Base-by-base conservation (phyloP, 2,888 invertebrate species). In the Sinohyriopsis cumingii region DNA sequence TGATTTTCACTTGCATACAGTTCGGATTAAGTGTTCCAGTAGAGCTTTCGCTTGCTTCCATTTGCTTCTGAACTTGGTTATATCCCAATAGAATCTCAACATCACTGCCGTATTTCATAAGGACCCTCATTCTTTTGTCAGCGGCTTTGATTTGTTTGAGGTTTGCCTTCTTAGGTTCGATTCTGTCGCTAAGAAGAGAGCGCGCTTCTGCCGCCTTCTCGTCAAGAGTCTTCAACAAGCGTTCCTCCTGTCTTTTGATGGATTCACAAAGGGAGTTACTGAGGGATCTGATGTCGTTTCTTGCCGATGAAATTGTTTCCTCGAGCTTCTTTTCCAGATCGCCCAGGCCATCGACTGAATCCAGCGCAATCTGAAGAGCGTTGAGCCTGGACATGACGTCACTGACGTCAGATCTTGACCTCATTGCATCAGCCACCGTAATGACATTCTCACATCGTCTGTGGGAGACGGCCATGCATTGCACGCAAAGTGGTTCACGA, bases 71-170 rank as follows among this genome's bases (percentile, higher is more conserved):
- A 4, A 81, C 69, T 67, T 80, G 79, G 59, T 79, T 77, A 24
- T 78, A 79, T 0, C 78, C 79, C 65, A 83, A 73, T 22, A 85
- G 68, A 57, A 85, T 78, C 63, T 86, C 86, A 12, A 81, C 76
- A 57, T 84, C 83, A 73, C 83, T 82, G 57, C 86, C 86, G 65
- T 83, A 85, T 54, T 80, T 81, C 63, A 83, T 72, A 45, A 86
- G 69, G 53, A 72, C 78, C 45, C 77, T 81, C 80, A 85, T 81
- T 33, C 84, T 71, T 18, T 81, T 81, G 54, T 78, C 76, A 9
- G 82, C 84, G 9, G 84, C 76, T 59, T 77, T 75, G 7, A 82
- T 71, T 0, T 77, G 78, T 67, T 80, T 83, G 25, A 73, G 61
- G 24, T 81, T 81, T 54, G 78, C 68, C 72, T 78, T 77, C 60